A percentile compares a stretch with the other conserved stretches of the same genome.
Conservation (phyloP, 2,113 vertebrate species). For the Cyphomyrus discorhynchus region DNA sequence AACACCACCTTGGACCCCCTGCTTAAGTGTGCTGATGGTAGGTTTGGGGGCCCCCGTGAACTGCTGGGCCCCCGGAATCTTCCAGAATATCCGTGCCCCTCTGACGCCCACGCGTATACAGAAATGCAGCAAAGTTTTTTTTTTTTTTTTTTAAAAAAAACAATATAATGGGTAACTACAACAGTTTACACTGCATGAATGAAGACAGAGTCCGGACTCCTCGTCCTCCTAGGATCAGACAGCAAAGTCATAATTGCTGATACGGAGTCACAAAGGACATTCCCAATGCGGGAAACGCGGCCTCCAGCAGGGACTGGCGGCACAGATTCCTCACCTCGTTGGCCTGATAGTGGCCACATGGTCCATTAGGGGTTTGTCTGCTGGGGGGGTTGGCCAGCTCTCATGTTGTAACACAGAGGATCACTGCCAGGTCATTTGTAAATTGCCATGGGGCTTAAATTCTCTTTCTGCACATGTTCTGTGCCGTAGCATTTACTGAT, state of each 20-base stretch:
- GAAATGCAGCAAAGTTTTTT: not conserved
- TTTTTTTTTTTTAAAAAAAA: not conserved
- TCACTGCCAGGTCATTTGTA: constrained; percentile 1
- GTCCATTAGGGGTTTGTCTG: constrained; percentile 20
- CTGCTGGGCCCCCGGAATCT: not conserved
- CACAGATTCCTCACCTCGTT: constrained; percentile 33
- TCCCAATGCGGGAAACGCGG: not conserved
- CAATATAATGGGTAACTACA: not conserved
- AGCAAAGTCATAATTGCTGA: constrained; percentile 15
- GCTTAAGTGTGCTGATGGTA: not conserved
- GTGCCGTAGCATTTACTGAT: not conserved
- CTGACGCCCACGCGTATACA: not conserved
- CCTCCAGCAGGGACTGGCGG: constrained; percentile 14
- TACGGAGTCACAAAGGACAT: constrained; percentile 46
- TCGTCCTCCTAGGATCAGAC: constrained; percentile 18
- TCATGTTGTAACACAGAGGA: not conserved
- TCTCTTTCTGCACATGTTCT: not conserved
- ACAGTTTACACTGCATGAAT: not conserved
- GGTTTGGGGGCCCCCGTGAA: not conserved
- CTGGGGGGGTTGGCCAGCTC: not conserved
- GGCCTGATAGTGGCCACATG: constrained; percentile 24
- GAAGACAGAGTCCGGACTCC: constrained; percentile 24
- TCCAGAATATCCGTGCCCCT: not conserved
- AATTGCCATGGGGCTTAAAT: not conserved
- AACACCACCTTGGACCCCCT: not conserved